Evolutionary conservation across 2,797 vertebrate species (phyloP).

Genomic region (Dicrostonyx torquatus): DNA sequence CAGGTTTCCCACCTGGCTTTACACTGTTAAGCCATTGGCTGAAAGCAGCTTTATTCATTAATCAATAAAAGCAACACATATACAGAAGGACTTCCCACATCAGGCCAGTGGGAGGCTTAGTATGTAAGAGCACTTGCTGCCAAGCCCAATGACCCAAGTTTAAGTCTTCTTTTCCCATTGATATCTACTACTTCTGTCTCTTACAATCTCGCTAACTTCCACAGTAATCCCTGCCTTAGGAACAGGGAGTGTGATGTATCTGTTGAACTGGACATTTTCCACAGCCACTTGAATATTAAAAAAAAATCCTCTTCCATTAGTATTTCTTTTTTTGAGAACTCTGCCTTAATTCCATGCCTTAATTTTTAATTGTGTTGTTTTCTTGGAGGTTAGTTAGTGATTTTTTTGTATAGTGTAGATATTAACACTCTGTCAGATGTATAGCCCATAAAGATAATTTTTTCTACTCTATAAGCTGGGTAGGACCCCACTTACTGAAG

Average conservation of each 20-base stretch:
- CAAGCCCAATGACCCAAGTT: not conserved
- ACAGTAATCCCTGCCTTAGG: not conserved
- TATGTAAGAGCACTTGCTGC: not conserved
- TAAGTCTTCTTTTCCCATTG: not conserved
- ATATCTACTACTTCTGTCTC: not conserved
- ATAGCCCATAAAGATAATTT: not conserved
- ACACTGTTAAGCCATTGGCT: too few relatives aligned
- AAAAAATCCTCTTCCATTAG: not conserved
- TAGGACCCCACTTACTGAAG: not conserved
- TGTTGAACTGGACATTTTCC: not conserved
- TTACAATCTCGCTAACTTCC: not conserved
- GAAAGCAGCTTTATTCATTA: too few relatives aligned
- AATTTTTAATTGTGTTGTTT: not conserved
- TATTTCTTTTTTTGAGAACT: not conserved
- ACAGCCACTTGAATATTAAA: not conserved
- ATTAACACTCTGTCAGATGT: not conserved
- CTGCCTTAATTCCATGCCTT: not conserved
- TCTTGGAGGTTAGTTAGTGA: not conserved
- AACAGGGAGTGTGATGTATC: not conserved
- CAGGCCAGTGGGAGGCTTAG: not conserved
- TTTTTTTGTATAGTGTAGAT: not conserved
- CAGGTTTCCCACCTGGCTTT: too few relatives aligned
- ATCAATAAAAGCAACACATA: too few relatives aligned
- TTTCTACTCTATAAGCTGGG: not conserved
- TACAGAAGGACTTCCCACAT: too few relatives aligned